phyloP scores from a whole-genome alignment of 2,888 invertebrate species.

The Lasioglossum zephyrum region DNA sequence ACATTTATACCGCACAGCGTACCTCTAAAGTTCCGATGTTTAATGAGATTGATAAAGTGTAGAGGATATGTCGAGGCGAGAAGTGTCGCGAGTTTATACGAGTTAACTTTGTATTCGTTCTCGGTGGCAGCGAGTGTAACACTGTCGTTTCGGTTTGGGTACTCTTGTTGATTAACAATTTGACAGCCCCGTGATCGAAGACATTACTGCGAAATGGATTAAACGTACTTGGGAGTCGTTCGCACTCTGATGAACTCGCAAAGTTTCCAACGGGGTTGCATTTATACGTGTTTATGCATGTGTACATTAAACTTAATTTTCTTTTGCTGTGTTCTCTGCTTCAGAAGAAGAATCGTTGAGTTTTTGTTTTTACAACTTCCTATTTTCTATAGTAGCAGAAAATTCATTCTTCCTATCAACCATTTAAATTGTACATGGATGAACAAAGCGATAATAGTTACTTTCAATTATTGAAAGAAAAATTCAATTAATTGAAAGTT shows the following conservation, averaged over 20 bases:
- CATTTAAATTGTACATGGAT: neutral
- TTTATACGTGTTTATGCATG: neutral
- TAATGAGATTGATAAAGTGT: conserved; percentile 66
- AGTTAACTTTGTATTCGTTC: conserved; percentile 68
- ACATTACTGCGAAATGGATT: conserved; percentile 18
- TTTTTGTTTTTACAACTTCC: neutral
- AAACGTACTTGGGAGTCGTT: neutral
- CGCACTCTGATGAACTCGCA: neutral
- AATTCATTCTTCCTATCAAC: neutral
- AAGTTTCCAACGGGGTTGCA: neutral
- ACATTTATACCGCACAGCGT: conserved; percentile 8
- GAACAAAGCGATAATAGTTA: neutral
- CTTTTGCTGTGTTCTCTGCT: neutral
- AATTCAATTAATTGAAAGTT: neutral
- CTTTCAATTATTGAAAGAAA: too few relatives aligned
- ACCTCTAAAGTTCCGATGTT: conserved; percentile 57
- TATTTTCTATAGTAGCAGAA: neutral
- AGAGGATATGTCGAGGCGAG: conserved; percentile 35
- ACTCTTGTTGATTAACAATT: conserved; percentile 71
- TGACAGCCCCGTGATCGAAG: conserved; percentile 55
- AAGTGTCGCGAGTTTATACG: conserved; percentile 67
- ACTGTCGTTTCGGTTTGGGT: conserved; percentile 62
- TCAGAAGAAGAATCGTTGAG: neutral
- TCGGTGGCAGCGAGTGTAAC: conserved; percentile 55
- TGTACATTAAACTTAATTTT: neutral